A percentile compares a stretch with the other conserved stretches of the same genome.
phyloP scores from a whole-genome alignment of 2,113 vertebrate genomes.

The Thamnophis sirtalis region DNA sequence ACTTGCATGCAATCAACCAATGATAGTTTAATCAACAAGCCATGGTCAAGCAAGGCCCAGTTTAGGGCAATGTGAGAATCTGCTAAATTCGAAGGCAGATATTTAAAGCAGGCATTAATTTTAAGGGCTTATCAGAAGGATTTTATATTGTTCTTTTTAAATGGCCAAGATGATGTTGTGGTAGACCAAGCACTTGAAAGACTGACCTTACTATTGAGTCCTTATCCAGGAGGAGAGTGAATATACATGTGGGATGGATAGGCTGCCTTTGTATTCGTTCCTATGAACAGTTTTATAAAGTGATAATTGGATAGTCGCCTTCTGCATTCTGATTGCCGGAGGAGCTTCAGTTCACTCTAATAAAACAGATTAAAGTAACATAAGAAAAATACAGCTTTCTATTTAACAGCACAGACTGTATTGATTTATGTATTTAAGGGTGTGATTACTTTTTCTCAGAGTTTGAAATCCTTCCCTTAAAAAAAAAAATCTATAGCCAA shows the following conservation, averaged over 20 bases:
- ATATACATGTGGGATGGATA: slow-evolving; percentile 48
- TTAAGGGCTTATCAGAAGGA: background rate
- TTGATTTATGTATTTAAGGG: slow-evolving; percentile 36
- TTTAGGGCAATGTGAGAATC: background rate
- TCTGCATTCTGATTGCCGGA: slow-evolving; percentile 33
- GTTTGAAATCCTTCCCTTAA: slow-evolving; percentile 17
- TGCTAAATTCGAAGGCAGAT: background rate
- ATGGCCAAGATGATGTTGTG: background rate
- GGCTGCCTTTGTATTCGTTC: slow-evolving; percentile 22
- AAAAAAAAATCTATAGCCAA: slow-evolving; percentile 5
- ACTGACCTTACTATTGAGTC: background rate
- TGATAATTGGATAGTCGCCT: slow-evolving; percentile 50
- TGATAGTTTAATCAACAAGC: background rate
- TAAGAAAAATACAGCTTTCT: slow-evolving; percentile 26
- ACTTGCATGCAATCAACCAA: background rate
- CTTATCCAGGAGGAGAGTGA: slow-evolving; percentile 34
- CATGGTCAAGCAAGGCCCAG: background rate
- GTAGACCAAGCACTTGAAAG: background rate
- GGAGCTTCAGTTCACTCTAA: slow-evolving; percentile 42
- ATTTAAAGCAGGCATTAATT: background rate
- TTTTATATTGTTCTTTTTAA: background rate
- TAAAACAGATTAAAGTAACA: slow-evolving; percentile 37
- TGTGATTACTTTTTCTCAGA: slow-evolving; percentile 44
- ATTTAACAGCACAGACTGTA: slow-evolving; percentile 33
- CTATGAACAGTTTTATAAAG: slow-evolving; percentile 48